Conservation (phyloP, 2,797 vertebrate species). For the Arnoldichthys spilopterus region DNA sequence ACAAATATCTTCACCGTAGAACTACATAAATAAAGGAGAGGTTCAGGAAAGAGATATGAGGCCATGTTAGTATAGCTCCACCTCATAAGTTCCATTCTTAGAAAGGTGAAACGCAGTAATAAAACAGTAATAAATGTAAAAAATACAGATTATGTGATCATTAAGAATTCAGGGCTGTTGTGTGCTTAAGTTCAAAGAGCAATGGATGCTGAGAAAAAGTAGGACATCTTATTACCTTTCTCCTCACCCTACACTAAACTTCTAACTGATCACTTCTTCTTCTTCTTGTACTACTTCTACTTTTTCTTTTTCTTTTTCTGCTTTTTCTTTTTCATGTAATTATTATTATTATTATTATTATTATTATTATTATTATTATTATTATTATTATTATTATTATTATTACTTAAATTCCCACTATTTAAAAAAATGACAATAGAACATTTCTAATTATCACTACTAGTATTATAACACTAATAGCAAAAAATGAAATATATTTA, state of each 20-base stretch:
- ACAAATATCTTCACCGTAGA: constrained; percentile 18
- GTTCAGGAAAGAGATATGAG: neutral
- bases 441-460: too few relatives aligned
- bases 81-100: neutral
- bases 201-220: constrained; percentile 19
- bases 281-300: too few relatives aligned
- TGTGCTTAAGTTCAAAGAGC: constrained; percentile 32
- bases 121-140: neutral
- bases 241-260: neutral
- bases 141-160: neutral
- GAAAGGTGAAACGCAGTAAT: neutral
- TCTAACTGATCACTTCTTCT: too few relatives aligned
- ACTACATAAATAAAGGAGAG: neutral
- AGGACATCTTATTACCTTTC: constrained; percentile 23
- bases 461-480: too few relatives aligned
- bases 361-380: too few relatives aligned
- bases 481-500: too few relatives aligned
- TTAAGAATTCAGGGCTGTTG: neutral
- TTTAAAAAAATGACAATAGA: too few relatives aligned
- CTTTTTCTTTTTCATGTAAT: too few relatives aligned
- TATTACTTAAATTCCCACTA: too few relatives aligned
- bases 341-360: too few relatives aligned
- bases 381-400: too few relatives aligned
- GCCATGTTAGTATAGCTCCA: neutral
- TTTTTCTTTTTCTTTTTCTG: too few relatives aligned